Conservation (phyloP, 2,113 vertebrate genomes). For the Ptychochromis oligacanthus region DNA sequence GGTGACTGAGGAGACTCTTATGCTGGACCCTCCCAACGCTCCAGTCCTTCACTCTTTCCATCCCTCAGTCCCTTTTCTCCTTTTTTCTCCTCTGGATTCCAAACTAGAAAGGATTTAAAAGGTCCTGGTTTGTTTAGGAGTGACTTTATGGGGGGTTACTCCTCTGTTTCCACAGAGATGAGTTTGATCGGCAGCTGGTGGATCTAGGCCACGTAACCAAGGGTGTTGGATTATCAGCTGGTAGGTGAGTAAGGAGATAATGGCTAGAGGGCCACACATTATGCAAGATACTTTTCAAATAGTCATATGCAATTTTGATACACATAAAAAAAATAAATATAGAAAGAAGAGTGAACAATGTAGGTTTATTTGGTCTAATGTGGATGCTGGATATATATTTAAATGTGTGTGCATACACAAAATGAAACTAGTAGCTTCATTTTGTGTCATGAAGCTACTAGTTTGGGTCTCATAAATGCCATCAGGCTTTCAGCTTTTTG, state of each 20-base stretch:
- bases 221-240: slow-evolving; percentile 33
- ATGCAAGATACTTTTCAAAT: neutral
- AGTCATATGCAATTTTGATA: neutral
- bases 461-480: too few relatives aligned
- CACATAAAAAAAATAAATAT: neutral
- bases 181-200: slow-evolving; percentile 5
- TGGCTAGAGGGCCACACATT: neutral
- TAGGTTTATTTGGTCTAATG: neutral
- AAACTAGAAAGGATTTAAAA: neutral
- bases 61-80: neutral
- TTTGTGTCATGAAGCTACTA: too few relatives aligned
- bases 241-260: slow-evolving; percentile 45
- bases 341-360: neutral
- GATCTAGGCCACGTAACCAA: slow-evolving; percentile 28
- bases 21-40: neutral
- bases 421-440: too few relatives aligned
- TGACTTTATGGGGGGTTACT: neutral
- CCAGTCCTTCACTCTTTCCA: accelerated
- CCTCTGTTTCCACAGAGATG: slow-evolving; percentile 45
- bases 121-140: neutral
- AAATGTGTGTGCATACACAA: accelerated
- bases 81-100: neutral
- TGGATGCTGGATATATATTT: neutral
- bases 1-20: slow-evolving; percentile 41
- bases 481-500: neutral